Evolutionary conservation across 2,113 vertebrate species (phyloP), one percentile per base, ranked within the genome.

Genomic region (Polypterus senegalus): DNA sequence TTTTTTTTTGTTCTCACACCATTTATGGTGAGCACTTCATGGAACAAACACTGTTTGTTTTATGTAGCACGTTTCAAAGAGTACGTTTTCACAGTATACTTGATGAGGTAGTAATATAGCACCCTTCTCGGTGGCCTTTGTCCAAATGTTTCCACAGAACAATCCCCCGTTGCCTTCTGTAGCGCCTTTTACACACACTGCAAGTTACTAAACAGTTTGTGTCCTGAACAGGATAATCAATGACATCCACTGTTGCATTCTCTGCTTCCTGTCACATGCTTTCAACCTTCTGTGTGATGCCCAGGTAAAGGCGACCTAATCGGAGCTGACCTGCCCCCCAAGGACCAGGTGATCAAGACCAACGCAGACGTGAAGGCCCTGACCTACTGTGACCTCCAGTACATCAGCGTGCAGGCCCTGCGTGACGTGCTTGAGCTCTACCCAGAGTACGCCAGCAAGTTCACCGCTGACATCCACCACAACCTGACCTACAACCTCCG

Each of bases 281-380:
- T 46, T 11, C 11, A 8, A 58, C 59, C 57, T 49, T 6, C 70
- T 27, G 27, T 27, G 27, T 27, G 27, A 27, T 2, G 27, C 48
- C n/a, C 77, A 98, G 94, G 92, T 48, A 97, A 97, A 80, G 94
- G 94, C 48, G 92, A 98, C 72, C 84, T 98, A 61, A 94, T 98
- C 54, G 94, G 94, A 6, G 88, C 92, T 1, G 93, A 97, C 71
- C 79, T 94, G 66, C 82, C 92, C 5, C 83, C 81, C 63, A 72
- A 67, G 4, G 91, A 84, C 27, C 82, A 83, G 70, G 94, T 96
- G 75, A 90, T 95, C 73, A 97, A 98, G 77, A 94, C 89, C 57
- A 94, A 92, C 0, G 93, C 93, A 0, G 94, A 98, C 0, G 94
- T 98, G 71, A 97, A 94, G 76, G 93, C 94, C 0, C 76, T 98